Base-by-base conservation (phyloP, 2,888 invertebrate species). In the Torymus tubicola region DNA sequence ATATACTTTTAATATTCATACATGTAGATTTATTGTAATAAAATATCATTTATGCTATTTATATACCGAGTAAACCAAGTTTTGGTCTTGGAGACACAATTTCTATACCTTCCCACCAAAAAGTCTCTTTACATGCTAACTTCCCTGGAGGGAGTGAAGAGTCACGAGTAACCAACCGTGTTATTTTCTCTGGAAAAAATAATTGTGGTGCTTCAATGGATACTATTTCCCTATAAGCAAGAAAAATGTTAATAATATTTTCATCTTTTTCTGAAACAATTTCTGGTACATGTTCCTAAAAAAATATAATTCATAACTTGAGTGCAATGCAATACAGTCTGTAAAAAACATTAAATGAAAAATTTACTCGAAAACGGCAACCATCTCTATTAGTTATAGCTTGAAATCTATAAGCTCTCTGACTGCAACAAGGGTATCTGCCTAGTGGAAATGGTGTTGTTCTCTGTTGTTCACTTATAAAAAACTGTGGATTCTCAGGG, bases 361-460 rank as follows among this genome's bases (percentile, higher is more conserved):
- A 21, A 60, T 76, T 18, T 84, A 90, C 90, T 84, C 87, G 87
- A 80, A 90, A 90, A 83, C 86, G 87, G 81, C 91, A 91, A 81
- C 94, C 94, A 81, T 93, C 92, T 82, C 93, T 93, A 85, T 94
- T 93, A 14, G 93, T 92, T 81, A 96, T 87, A 31, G 95, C 93
- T 90, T 96, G 95, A 91, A 96, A 97, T 85, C 95, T 93, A 89
- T 96, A 96, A 1, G 96, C 95, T 84, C 95, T 93, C 91, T 96
- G 96, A 42, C 96, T 96, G 91, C 98, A 98, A 91, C 98, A 98
- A 0, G 97, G 95, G 91, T 95, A 96, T 74, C 91, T 90, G 71
- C 96, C 96, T 14, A 96, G 93, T 0, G 96, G 96, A 84, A 94
- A 92, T 12, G 95, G 93, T 0, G 93, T 92, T 4, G 93, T 92